Base-by-base conservation (phyloP, 2,888 invertebrate genomes). In the Chironomus riparius region DNA sequence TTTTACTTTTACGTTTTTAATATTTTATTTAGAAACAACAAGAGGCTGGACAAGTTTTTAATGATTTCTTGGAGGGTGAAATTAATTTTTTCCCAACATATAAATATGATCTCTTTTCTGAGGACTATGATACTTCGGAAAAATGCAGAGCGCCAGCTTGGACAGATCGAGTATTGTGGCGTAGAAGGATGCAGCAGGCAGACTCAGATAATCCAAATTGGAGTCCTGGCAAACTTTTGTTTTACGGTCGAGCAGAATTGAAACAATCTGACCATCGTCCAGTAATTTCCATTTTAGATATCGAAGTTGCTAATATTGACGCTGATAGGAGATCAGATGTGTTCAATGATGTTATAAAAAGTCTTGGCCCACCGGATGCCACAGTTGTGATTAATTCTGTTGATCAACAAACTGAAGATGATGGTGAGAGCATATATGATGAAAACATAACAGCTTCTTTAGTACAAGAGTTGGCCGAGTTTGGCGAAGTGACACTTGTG, bases 61-160 rank as follows among this genome's bases (percentile, higher is more conserved):
- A 92, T 81, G 94, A 95, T 80, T 99, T 96, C 82, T 87, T 90
- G 76, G 99, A 99, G 86, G 98, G 97, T 0, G 90, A 91, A 74
- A 91, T 98, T 47, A 90, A 88, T 68, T 99, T 99, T 83, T 89
- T 94, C 13, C 99, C 99, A 0, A 99, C 99, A 0, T 99, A 99
- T 84, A 99, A 99, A 83, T 99, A 99, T 82, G 99, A 99, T 86
- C 86, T 98, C 76, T 98, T 98, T 83, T 97, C 97, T 80, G 97
- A 98, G 83, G 98, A 98, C 84, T 99, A 98, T 82, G 99, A 99
- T 83, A 98, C 99, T 0, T 98, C 98, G 82, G 99, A 99, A 83
- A 99, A 99, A 85, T 91, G 92, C 81, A 88, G 98, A 77, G 93
- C 95, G 0, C 99, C 99, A 0, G 98, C 99, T 4, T 99, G 97